phyloP scores from a whole-genome alignment of 2,113 vertebrate genomes.

The Haemorhous mexicanus region DNA sequence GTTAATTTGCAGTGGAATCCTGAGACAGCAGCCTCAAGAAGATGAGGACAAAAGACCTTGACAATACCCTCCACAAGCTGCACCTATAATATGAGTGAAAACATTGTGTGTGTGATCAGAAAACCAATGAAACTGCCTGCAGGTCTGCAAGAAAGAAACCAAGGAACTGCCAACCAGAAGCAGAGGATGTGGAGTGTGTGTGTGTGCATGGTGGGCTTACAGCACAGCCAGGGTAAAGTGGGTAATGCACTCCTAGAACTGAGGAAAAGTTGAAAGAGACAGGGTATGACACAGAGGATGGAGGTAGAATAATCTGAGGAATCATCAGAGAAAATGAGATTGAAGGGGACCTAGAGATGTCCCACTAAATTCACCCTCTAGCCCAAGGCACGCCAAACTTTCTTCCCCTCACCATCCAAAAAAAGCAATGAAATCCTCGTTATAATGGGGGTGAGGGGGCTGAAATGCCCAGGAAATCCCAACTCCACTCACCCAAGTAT shows the following conservation, averaged over 20 bases:
- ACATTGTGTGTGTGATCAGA: slow-evolving; percentile 46
- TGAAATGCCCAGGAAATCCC: neutral
- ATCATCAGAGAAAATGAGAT: neutral
- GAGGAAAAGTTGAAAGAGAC: neutral
- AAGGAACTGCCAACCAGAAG: neutral
- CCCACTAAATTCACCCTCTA: neutral
- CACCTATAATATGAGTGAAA: slow-evolving; percentile 29
- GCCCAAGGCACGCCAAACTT: neutral
- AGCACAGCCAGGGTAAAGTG: neutral
- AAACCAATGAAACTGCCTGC: slow-evolving; percentile 45
- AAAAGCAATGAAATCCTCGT: neutral
- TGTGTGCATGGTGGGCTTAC: neutral
- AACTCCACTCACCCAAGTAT: neutral
- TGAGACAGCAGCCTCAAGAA: slow-evolving; percentile 8
- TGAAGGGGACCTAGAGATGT: neutral
- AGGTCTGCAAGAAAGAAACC: neutral
- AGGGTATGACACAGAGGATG: neutral
- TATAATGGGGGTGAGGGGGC: neutral
- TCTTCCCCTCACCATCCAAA: neutral
- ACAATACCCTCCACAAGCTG: slow-evolving; percentile 33
- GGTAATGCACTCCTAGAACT: neutral
- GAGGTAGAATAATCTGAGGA: neutral
- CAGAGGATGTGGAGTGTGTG: neutral
- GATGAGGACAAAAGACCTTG: slow-evolving; percentile 47
- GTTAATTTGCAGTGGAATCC: slow-evolving; percentile 6